Percentiles rank a stretch among this genome's conserved stretches.
Conservation (phyloP, 2,797 vertebrate species). For the Thaleichthys pacificus region DNA sequence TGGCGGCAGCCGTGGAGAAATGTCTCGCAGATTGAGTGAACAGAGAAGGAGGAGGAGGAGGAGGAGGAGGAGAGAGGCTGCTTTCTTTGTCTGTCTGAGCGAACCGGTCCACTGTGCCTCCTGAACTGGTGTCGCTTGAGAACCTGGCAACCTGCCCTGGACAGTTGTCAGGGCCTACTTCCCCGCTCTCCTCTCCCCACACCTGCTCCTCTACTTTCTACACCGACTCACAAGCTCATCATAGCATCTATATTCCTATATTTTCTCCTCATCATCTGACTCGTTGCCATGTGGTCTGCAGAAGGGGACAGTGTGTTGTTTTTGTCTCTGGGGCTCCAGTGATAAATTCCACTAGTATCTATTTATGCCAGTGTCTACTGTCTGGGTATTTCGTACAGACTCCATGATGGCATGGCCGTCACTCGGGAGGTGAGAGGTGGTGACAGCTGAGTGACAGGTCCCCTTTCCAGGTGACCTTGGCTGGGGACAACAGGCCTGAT, state of each 20-base stretch:
- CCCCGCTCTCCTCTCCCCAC: conserved; percentile 44
- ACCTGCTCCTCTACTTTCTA: conserved; percentile 33
- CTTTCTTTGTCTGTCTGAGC: conserved; percentile 49
- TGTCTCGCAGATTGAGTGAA: conserved; percentile 39
- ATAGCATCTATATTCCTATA: too few relatives aligned
- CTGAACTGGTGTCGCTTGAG: conserved; percentile 38
- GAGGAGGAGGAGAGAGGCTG: conserved; percentile 40
- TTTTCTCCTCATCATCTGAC: too few relatives aligned
- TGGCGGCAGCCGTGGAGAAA: conserved; percentile 23
- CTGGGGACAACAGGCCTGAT: conserved; percentile 13
- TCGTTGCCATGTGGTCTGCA: conserved; percentile 26
- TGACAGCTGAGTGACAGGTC: conserved; percentile 56
- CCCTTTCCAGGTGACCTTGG: conserved; percentile 38
- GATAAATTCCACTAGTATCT: conserved; percentile 65
- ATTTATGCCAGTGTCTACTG: conserved; percentile 68
- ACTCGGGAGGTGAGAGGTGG: conserved; percentile 47
- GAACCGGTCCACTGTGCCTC: conserved; percentile 30
- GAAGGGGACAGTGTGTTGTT: conserved; percentile 38
- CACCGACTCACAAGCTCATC: conserved; percentile 20
- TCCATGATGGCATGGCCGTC: conserved; percentile 40
- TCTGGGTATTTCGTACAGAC: conserved; percentile 60
- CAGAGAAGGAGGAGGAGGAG: conserved; percentile 42
- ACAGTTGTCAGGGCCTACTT: conserved; percentile 33
- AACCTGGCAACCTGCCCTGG: conserved; percentile 45
- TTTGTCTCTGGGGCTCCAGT: conserved; percentile 52